Base-by-base conservation (phyloP, 1,140 invertebrate genomes). In the Holcopasites calliopsidis region DNA sequence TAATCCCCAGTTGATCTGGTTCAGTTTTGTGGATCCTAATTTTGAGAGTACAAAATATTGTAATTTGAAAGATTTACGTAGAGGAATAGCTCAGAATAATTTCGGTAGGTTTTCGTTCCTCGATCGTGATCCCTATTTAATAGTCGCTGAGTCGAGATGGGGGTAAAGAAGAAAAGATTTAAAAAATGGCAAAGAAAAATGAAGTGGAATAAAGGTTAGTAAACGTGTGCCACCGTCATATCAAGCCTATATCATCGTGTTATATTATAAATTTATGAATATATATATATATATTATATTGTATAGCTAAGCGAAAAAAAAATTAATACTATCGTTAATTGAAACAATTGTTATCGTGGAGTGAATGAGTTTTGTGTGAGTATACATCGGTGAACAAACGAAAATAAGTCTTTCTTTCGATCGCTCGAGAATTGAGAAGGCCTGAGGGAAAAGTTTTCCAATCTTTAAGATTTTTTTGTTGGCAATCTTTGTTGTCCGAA, bases 161-260 rank as follows among this genome's bases (percentile, higher is more conserved):
- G 70, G 66, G 65, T 21, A 21, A 21, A 61, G n/a, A 55, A 58
- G 38, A 60, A 28, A 42, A 72, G 66, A 35, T 66, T 47, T 40
- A 68, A 60, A 0, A 72, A 57, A 71, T 7, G 40, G 31, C 58
- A 28, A 23, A 35, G 21, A 50, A 58, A 76, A 80, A 64, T 58
- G 65, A 78, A 69, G 77, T 23, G 54, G 44, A 50, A 49, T 76
- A 79, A 80, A 66, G 77, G 66, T 75, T 72, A 84, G 54, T 83
- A 82, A 85, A 86, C 79, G 83, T 85, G 84, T 86, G 84, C 87
- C 88, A 89, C 85, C 84, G 84, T 90, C 90, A 92, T 92, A 92
- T 92, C 90, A 91, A 91, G 86, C 89, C 88, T 91, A 91, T 92
- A 91, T 92, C 90, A 91, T 89, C 87, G 84, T 90, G 89, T 91